Conservation (phyloP, 2,113 vertebrate genomes). For the Azemiops feae region DNA sequence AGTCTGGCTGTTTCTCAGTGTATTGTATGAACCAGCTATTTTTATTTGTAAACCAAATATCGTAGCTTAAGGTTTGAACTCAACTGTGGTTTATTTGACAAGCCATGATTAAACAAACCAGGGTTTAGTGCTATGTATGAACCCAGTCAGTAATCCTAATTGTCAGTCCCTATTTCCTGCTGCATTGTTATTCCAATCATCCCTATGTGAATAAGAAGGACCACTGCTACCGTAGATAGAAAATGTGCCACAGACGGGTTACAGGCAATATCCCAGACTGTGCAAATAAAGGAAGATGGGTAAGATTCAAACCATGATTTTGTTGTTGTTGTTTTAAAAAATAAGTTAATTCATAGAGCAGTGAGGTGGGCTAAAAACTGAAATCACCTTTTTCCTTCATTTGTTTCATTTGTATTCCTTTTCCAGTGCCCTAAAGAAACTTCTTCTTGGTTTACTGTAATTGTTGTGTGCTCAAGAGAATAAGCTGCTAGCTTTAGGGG, state of each 20-base stretch:
- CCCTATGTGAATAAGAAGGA: neutral
- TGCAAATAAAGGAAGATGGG: neutral
- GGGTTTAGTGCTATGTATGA: neutral
- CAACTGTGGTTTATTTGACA: neutral
- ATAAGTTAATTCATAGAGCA: neutral
- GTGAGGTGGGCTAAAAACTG: neutral
- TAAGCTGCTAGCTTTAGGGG: constrained; percentile 4
- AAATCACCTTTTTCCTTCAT: neutral
- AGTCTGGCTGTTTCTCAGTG: neutral
- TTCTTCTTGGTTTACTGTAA: constrained; percentile 11
- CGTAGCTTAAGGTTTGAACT: neutral
- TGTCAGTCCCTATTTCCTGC: neutral
- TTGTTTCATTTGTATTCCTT: neutral
- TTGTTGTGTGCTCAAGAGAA: neutral
- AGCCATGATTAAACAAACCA: neutral
- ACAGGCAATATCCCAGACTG: neutral
- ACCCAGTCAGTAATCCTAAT: neutral
- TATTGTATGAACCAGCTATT: neutral
- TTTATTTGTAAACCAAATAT: neutral
- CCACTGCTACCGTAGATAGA: neutral
- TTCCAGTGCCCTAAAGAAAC: neutral
- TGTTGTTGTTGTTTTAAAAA: neutral
- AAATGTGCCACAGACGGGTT: neutral
- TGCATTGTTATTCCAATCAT: neutral
- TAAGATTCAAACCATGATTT: neutral